Conservation (phyloP, 2,797 vertebrate genomes). For the Allobates femoralis region DNA sequence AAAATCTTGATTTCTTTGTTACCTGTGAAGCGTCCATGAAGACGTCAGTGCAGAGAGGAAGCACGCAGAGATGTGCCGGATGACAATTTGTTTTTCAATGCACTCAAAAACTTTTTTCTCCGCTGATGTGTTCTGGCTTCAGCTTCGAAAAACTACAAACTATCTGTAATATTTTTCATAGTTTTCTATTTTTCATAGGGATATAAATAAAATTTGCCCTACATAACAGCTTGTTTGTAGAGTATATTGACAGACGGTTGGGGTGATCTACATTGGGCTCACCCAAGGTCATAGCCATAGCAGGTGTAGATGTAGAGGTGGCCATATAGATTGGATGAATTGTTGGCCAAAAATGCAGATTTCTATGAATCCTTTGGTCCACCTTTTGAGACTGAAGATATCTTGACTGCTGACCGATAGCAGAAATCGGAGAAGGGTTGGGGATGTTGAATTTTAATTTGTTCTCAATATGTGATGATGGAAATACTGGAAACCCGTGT, state of each 20-base stretch:
- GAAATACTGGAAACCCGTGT: no score
- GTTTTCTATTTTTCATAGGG: neutral
- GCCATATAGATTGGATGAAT: neutral
- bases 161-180: neutral
- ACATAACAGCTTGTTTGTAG: neutral
- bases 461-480: no score
- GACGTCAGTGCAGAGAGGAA: neutral
- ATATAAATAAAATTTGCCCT: neutral
- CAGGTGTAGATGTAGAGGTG: neutral
- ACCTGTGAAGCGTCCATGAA: conserved; percentile 1
- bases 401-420: no score
- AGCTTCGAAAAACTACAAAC: neutral
- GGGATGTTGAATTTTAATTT: no score
- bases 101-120: neutral
- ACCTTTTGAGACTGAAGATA: no score
- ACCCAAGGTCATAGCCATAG: neutral
- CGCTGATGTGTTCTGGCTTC: neutral
- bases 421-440: no score
- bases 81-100: neutral
- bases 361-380: no score
- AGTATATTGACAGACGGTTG: neutral
- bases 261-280: neutral
- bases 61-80: neutral
- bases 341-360: no score
- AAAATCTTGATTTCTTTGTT: conserved; percentile 16